Conservation (phyloP, 2,888 invertebrate genomes). For the Galeopsomyia nigrocyanea region DNA sequence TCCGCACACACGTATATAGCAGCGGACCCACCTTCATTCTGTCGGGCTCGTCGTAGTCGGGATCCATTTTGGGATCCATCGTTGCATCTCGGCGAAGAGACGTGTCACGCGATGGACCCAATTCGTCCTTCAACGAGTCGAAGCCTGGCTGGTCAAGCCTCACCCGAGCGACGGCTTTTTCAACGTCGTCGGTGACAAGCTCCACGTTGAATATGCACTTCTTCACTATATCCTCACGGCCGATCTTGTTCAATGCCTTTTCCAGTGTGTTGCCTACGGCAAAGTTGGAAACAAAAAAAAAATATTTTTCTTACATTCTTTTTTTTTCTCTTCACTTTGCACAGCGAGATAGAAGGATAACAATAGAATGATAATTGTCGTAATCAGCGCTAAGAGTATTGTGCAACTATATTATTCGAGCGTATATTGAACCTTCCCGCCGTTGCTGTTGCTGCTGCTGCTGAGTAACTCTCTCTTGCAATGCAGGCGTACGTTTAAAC, state of each 20-base stretch:
- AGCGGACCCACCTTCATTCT: constrained; percentile 76
- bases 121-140: constrained; percentile 78
- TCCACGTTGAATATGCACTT: constrained; percentile 82
- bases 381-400: too few species aligned
- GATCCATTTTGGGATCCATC: constrained; percentile 72
- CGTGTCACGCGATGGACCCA: constrained; percentile 81
- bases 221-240: constrained; percentile 85
- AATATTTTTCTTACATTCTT: too few species aligned
- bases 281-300: constrained; percentile 32
- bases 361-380: too few species aligned
- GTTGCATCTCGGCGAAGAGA: constrained; percentile 78
- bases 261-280: constrained; percentile 80
- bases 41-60: constrained; percentile 74
- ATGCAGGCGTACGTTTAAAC: constrained; percentile 56
- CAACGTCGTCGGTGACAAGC: constrained; percentile 81
- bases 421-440: too few species aligned
- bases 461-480: constrained; percentile 48
- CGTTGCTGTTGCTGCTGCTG: too few species aligned
- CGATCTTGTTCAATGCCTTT: constrained; percentile 82
- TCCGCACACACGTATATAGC: neutral
- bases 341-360: too few species aligned
- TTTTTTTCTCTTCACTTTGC: too few species aligned
- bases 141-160: constrained; percentile 73
- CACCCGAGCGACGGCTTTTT: constrained; percentile 72
- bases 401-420: too few species aligned